Conservation (phyloP, 37 sponge, comb jelly and placozoan species). For the Aplysina aerophoba region DNA sequence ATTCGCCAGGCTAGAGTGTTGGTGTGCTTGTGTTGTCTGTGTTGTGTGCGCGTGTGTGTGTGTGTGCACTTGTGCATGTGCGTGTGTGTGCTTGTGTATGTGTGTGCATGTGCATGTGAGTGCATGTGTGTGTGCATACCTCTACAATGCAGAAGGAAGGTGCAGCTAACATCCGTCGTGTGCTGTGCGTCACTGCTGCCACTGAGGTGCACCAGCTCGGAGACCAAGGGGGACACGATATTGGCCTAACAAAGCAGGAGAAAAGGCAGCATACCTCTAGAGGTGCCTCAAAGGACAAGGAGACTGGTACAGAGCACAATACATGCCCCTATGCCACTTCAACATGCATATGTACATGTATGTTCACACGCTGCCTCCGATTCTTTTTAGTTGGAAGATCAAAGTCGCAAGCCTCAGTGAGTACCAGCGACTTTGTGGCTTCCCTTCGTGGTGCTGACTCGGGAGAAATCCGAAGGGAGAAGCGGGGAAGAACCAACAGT, state of each 20-base stretch:
- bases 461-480: constrained; percentile 46
- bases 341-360: constrained; percentile 18
- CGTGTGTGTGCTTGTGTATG: constrained; percentile 28
- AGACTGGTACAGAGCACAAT: too few species aligned
- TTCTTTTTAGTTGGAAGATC: too few species aligned
- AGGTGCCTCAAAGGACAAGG: too few species aligned
- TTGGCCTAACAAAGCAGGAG: not conserved
- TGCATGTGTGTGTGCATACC: not conserved
- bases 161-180: not conserved
- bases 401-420: constrained; percentile 10
- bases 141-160: too few species aligned
- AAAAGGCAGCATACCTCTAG: not conserved
- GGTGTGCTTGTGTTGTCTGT: too few species aligned
- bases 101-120: constrained; percentile 26
- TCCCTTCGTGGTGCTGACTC: constrained; percentile 49
- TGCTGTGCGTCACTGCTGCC: not conserved
- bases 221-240: not conserved
- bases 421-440: constrained; percentile 45
- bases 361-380: constrained; percentile 11
- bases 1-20: too few species aligned
- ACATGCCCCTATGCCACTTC: not conserved
- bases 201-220: not conserved
- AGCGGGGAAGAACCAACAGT: constrained; percentile 23
- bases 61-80: constrained; percentile 7
- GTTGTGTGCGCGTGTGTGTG: constrained; percentile 12